A percentile compares a stretch with the other conserved stretches of the same genome.
These are phyloP conservation scores for Neosalanx taihuensis DNA, from an alignment of 2,797 vertebrate genomes.

Conservation along the genomic window DNA sequence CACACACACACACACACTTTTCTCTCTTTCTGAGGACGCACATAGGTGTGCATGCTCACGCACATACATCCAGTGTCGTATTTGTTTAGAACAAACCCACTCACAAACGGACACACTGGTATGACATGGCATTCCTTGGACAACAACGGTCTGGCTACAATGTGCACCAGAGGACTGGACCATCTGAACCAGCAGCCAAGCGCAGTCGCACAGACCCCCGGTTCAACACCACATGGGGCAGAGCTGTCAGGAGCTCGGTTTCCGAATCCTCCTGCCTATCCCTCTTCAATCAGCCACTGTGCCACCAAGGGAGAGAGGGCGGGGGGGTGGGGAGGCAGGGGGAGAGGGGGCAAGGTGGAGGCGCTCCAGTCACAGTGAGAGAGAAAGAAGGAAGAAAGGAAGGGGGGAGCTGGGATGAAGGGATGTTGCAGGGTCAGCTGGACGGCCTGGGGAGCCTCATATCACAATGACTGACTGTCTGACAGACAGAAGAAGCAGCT, in stretches of 20 bases:
- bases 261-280: conserved; percentile 65
- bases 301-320: conserved; percentile 63
- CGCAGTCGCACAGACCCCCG: conserved; percentile 62
- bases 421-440: conserved; percentile 48
- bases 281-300: conserved; percentile 76
- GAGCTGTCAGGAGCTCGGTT: conserved; percentile 66
- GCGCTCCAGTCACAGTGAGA: conserved; percentile 60
- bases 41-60: not conserved
- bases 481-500: conserved; percentile 55
- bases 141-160: conserved; percentile 1
- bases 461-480: conserved; percentile 53
- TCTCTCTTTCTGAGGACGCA: not conserved
- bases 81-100: not conserved
- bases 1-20: conserved; percentile 29
- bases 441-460: conserved; percentile 36
- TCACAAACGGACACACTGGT: not conserved
- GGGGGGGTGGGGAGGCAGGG: conserved; percentile 55
- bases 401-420: conserved; percentile 38
- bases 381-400: conserved; percentile 32
- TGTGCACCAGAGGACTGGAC: conserved; percentile 54
- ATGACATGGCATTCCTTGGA: too few species aligned
- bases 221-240: conserved; percentile 71
- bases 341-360: conserved; percentile 57
- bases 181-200: conserved; percentile 61
- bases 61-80: not conserved